phyloP scores from a whole-genome alignment of 2,888 invertebrate species.

The Lycocerus yunnanus region DNA sequence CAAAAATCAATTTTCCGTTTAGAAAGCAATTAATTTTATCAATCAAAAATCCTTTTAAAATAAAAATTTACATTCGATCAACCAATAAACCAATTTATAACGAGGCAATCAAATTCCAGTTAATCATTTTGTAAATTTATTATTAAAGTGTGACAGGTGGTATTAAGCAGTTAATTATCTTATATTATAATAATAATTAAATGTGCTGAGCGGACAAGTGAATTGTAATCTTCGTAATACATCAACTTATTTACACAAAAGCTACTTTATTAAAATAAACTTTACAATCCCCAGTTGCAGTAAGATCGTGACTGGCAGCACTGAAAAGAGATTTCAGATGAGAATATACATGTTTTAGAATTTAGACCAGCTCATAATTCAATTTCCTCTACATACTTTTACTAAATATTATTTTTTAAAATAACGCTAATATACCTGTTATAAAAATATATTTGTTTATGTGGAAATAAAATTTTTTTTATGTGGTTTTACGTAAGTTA shows the following conservation, averaged over 20 bases:
- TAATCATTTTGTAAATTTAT: not conserved
- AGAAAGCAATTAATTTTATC: slow-evolving; percentile 37
- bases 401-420: slow-evolving; percentile 2
- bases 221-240: slow-evolving; percentile 22
- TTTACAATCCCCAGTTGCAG: slow-evolving; percentile 23
- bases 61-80: not conserved
- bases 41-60: slow-evolving; percentile 32
- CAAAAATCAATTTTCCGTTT: slow-evolving; percentile 38
- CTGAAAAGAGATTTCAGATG: slow-evolving; percentile 22
- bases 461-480: no score
- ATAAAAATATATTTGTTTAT: not conserved
- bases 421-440: slow-evolving; percentile 1
- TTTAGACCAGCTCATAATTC: slow-evolving; percentile 23
- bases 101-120: not conserved
- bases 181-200: not conserved
- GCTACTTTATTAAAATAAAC: slow-evolving; percentile 31
- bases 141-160: not conserved
- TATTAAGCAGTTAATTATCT: not conserved
- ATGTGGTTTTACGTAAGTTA: no score
- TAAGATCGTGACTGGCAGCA: slow-evolving; percentile 21
- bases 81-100: not conserved
- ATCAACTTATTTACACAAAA: slow-evolving; percentile 28
- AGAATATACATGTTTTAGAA: slow-evolving; percentile 27
- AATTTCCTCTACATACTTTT: slow-evolving; percentile 23
- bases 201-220: slow-evolving; percentile 18